phyloP scores from a whole-genome alignment of 2,797 vertebrate genomes.

The Phataginus tetradactyla region DNA sequence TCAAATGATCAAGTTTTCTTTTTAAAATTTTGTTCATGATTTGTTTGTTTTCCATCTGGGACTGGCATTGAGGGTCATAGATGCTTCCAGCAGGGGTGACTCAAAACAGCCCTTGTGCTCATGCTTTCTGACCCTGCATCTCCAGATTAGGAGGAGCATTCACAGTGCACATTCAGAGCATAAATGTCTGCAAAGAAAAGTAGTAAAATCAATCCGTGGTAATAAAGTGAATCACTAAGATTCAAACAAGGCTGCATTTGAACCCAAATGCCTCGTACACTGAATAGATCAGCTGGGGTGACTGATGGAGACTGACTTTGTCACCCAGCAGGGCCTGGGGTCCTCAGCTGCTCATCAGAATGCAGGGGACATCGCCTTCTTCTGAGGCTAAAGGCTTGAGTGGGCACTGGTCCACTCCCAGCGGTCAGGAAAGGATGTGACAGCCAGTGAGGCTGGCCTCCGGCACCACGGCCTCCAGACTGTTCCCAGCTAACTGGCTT shows the following conservation, averaged over 20 bases:
- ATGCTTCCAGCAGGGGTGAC: background rate
- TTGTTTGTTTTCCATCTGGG: constrained; percentile 15
- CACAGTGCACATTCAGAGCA: constrained; percentile 12
- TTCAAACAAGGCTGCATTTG: background rate
- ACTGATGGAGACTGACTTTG: background rate
- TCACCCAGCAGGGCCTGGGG: background rate
- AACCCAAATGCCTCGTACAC: background rate
- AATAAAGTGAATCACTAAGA: constrained; percentile 41
- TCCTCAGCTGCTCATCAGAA: background rate
- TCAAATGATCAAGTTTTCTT: background rate
- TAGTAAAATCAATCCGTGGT: constrained; percentile 2
- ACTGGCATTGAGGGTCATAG: background rate
- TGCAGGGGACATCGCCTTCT: fast-evolving
- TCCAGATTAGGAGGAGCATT: constrained; percentile 22
- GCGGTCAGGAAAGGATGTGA: background rate
- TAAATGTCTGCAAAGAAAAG: constrained; percentile 40
- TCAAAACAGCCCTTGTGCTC: background rate
- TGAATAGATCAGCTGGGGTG: background rate
- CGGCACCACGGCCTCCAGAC: background rate
- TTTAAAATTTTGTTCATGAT: background rate
- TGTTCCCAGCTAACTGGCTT: constrained; percentile 1
- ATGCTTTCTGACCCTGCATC: constrained; percentile 35
- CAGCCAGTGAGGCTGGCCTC: background rate
- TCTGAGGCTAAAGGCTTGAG: background rate
- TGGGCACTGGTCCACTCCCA: background rate